These are phyloP conservation scores for Tricholaema leucomelas DNA, from an alignment of 2,113 vertebrate genomes.

Conservation along the genomic window DNA sequence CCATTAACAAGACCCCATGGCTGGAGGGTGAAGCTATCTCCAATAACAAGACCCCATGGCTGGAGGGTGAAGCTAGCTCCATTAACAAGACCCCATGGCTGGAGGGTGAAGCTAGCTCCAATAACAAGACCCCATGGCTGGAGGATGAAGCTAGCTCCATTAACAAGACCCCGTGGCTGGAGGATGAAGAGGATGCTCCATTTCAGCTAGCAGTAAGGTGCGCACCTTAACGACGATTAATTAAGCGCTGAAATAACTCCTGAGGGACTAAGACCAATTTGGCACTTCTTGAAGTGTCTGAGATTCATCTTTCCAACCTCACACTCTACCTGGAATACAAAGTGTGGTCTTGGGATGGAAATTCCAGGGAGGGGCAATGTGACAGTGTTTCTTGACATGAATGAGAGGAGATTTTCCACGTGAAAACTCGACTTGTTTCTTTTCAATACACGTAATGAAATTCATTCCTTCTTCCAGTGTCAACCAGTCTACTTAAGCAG, in stretches of 20 bases:
- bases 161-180: no score
- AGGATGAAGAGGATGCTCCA: neutral
- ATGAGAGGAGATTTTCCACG: neutral
- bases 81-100: no score
- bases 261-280: neutral
- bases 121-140: no score
- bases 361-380: neutral
- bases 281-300: neutral
- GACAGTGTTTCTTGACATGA: neutral
- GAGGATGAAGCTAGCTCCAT: no score
- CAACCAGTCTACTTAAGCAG: neutral
- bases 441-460: neutral
- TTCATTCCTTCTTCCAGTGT: neutral
- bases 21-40: no score
- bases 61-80: no score
- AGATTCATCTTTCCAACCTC: conserved; percentile 4
- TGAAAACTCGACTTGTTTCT: neutral
- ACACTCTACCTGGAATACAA: neutral
- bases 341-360: neutral
- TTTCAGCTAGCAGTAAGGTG: conserved; percentile 16
- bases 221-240: neutral
- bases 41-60: no score
- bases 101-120: no score
- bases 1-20: no score
- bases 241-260: conserved; percentile 27